These are phyloP conservation scores for Erannis defoliaria DNA, from an alignment of 2,888 invertebrate genomes.

Conservation along the genomic window DNA sequence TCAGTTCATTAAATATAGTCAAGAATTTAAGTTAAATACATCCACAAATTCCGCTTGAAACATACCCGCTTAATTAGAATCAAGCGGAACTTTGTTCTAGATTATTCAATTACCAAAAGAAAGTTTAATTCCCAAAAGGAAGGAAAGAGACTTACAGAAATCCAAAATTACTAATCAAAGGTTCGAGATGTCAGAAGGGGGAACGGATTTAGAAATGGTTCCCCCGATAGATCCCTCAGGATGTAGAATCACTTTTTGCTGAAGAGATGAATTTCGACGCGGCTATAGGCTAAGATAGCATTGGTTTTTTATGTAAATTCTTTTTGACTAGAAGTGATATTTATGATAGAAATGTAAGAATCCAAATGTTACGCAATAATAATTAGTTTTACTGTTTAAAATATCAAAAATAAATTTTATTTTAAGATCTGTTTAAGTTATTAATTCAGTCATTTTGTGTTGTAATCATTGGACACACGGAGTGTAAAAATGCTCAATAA, in stretches of 20 bases:
- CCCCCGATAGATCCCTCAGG: constrained; percentile 70
- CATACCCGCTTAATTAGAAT: constrained; percentile 26
- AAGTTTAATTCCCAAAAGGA: constrained; percentile 34
- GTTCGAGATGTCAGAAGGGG: constrained; percentile 65
- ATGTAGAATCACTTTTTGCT: constrained; percentile 69
- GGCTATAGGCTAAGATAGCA: constrained; percentile 55
- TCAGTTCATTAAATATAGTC: too few relatives aligned
- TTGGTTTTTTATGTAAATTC: constrained; percentile 33
- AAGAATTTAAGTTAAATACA: not conserved
- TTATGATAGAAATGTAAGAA: too few relatives aligned
- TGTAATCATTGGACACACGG: too few relatives aligned
- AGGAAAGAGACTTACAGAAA: constrained; percentile 37
- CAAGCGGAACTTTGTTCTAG: constrained; percentile 34
- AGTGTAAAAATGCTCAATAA: too few relatives aligned
- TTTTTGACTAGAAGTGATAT: constrained; percentile 47
- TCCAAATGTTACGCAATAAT: too few relatives aligned
- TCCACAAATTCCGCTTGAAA: constrained; percentile 17
- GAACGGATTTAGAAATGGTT: constrained; percentile 71
- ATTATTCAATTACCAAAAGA: constrained; percentile 39
- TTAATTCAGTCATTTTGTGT: too few relatives aligned
- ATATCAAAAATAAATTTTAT: too few relatives aligned
- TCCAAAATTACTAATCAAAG: constrained; percentile 65
- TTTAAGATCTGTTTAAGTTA: too few relatives aligned
- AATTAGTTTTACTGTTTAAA: too few relatives aligned
- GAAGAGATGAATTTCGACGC: constrained; percentile 54